These are phyloP conservation scores for Dicrurus megarhynchus DNA, from an alignment of 2,113 vertebrate species.

Conservation along the genomic window DNA sequence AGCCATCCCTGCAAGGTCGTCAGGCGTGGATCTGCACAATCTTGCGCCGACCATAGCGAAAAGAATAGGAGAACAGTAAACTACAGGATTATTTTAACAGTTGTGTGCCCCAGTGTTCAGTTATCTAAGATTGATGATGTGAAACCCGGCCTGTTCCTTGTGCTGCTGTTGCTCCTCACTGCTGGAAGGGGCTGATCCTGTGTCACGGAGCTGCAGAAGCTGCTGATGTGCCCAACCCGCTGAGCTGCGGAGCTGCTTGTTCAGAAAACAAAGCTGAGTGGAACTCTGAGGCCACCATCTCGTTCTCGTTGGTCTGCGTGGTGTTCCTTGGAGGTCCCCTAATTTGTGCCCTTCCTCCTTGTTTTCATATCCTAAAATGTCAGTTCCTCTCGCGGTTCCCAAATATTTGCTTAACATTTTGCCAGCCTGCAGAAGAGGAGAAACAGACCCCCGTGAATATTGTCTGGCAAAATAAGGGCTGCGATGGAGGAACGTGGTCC, in stretches of 20 bases:
- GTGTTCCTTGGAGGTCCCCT: background rate
- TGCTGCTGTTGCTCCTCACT: background rate
- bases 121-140: rapidly evolving
- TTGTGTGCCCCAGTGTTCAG: background rate
- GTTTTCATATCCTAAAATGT: constrained; percentile 17
- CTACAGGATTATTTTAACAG: background rate
- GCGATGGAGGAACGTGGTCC: background rate
- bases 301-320: background rate
- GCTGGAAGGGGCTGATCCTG: background rate
- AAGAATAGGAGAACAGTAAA: rapidly evolving
- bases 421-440: constrained; percentile 29
- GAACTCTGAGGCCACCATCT: background rate
- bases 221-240: background rate
- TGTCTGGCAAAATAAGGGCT: constrained; percentile 43
- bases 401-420: constrained; percentile 62
- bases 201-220: background rate
- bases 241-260: background rate
- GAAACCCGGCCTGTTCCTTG: background rate
- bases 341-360: background rate
- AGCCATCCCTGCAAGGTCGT: background rate
- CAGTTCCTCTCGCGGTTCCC: constrained; percentile 5
- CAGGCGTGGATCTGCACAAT: rapidly evolving
- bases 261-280: background rate
- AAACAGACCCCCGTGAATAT: constrained; percentile 31
- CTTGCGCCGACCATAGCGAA: rapidly evolving